Base-by-base conservation (phyloP, 1,140 invertebrate genomes). In the Achatina immaculata region DNA sequence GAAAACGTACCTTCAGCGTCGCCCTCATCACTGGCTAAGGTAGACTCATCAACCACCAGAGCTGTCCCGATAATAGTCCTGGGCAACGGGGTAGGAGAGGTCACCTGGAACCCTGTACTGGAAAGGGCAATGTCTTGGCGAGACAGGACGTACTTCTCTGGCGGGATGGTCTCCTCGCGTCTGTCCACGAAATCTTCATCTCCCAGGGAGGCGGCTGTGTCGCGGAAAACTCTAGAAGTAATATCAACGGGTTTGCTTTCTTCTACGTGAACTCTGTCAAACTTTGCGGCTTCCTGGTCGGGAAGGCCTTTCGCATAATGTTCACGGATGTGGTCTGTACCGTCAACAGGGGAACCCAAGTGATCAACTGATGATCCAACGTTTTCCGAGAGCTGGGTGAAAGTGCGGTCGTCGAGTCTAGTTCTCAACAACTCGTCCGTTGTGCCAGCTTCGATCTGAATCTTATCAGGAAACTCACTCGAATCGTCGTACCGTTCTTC, bases 171-270 rank as follows among this genome's bases (percentile, higher is more conserved):
- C 74, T 82, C 81, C 36, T 84, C 83, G 21, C 36, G 55, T 0
- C 74, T 24, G 68, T 84, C 83, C 24, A 83, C 34, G 28, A 78
- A 83, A 2, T 51, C 40, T 40, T 81, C 83, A 42, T 77, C 66
- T 48, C 76, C 83, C 14, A 68, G 0, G 7, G 31, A 43, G 40
- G 69, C 48, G 3, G 36, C 31, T 31, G n/a, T 16, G 1, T 65
- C 3, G 0, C n/a, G 34, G 40, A 16, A 24, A 42, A 48, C 40
- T 19, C 2, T 34, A 0, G 62, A 14, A 45, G 36, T 62, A 19
- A n/a, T 34, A 0, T n/a, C 28, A 34, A 48, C 76, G 0, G 55
- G 21, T 11, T 38, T 16, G 16, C 24, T 40, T 40, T 69, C 65
- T 16, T 24, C 14, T 40, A n/a, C 36, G 19, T 28, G 38, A 24